Evolutionary conservation across 1,140 invertebrate species (phyloP).

Genomic region (Lasaia peninsularis): DNA sequence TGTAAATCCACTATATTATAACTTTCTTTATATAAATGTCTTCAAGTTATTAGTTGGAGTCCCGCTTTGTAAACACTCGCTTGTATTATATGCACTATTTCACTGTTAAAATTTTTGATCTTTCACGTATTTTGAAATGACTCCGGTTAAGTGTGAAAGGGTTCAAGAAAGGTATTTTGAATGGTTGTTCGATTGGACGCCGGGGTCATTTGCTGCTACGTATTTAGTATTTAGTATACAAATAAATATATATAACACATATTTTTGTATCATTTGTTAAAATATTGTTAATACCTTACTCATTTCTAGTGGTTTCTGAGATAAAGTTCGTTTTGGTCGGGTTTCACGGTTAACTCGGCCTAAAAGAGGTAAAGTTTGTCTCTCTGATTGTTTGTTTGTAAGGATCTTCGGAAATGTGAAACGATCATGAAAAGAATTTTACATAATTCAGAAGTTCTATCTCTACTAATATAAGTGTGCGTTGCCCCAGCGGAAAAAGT

Average conservation of each 20-base stretch:
- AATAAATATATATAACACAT: conserved; percentile 43
- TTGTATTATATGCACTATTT: conserved; percentile 61
- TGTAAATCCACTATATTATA: conserved; percentile 4
- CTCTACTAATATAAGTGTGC: no score
- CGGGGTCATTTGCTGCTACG: conserved; percentile 62
- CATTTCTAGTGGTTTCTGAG: no score
- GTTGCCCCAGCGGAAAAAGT: no score
- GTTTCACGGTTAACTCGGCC: no score
- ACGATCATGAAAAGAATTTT: no score
- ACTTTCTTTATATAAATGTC: not conserved
- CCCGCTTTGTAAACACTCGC: conserved; percentile 30
- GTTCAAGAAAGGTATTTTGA: conserved; percentile 35
- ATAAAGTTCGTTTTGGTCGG: no score
- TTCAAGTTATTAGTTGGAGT: not conserved
- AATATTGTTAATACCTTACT: no score
- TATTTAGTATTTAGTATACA: conserved; percentile 63
- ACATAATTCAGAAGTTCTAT: no score
- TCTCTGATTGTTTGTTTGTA: no score
- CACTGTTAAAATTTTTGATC: conserved; percentile 56
- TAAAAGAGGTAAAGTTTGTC: no score
- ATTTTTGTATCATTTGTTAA: conserved; percentile 15
- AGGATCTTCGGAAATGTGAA: no score
- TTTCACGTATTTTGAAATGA: conserved; percentile 51
- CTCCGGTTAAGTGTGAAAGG: conserved; percentile 48
- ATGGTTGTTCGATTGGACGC: conserved; percentile 38